Evolutionary conservation across 2,113 vertebrate genomes (phyloP), one percentile per base, ranked within the genome.

Genomic region (Fukomys damarensis): DNA sequence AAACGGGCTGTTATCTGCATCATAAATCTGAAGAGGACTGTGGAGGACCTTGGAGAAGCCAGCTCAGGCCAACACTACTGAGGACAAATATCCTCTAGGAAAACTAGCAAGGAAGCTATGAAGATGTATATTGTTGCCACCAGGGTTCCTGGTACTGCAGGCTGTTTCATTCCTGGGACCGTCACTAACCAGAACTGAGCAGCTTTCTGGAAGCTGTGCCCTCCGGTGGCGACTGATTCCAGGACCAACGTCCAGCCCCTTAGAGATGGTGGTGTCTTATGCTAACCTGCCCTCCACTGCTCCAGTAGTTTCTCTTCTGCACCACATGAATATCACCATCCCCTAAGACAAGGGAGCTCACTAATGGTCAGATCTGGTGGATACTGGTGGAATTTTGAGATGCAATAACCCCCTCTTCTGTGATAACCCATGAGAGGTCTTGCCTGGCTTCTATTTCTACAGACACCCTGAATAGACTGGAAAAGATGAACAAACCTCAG

Each of bases 321-420:
- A 46, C 46, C 5, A 0, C 3, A 3, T 19, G 9, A 14, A 10
- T 12, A 63, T 13, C 11, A 1, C 35, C 11, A n/a, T 58, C n/a
- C 30, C 11, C 19, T 41, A 30, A 0, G 19, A 76, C 1, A 46
- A 76, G 24, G 13, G 46, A 5, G 13, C 32, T 16, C 3, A 2
- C 49, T 4, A n/a, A 28, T 52, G 30, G 24, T 22, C 7, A 22
- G 41, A 13, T 10, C n/a, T 38, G 30, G 26, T 54, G 9, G 26
- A 83, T n/a, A n/a, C 3, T 3, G 7, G 14, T 10, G 35, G 12
- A 83, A 63, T 2, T 66, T 46, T 61, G 1, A 35, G 6, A 24
- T 52, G 17, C 41, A 20, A 5, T 11, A 8, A 16, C 6, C 43
- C 7, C 5, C 17, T 46, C 38, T 66, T 80, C 92, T 61, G n/a